Evolutionary conservation across 1,140 invertebrate species (phyloP), one percentile per base, ranked within the genome.

Genomic region (Nasonia giraulti): DNA sequence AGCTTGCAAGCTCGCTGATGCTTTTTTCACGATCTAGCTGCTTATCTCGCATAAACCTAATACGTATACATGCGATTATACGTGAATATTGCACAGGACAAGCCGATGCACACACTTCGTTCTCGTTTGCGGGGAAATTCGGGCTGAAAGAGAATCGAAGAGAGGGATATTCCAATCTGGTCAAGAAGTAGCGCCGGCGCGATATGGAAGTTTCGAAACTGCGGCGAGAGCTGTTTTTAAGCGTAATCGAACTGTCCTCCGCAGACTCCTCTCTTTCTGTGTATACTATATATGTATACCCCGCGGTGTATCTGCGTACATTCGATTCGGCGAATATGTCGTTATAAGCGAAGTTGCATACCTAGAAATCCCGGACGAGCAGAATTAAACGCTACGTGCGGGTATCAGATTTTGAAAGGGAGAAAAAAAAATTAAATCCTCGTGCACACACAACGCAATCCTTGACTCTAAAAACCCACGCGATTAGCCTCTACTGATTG

Each of bases 191-290:
- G 0, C 11, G 68, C 23, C 11, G 5, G 33, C 27, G 68, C 12
- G 2, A 33, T 71, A 71, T 33, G 31, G 31, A 71, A 71, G 23
- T 71, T 71, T 71, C 31, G 31, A 71, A 71, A 31, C 27, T 27
- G 68, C 23, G 68, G 68, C 31, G 23, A 31, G 31, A 27, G 27
- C 27, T 27, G 10, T 71, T 71, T 71, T 71, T 17, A 71, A 71
- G 68, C 68, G 68, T 71, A 71, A 71, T 71, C 68, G 68, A 71
- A 71, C 68, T 71, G 68, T 71, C 68, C 27, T 17, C 11, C 23
- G 27, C 68, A 71, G 68, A 27, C 20, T 33, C 27, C 10, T n/a
- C 55, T 62, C 55, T 20, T 14, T 55, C 50, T 55, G 5, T 14
- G 0, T 62, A 4, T 20, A n/a, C 55, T 27, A 27, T 1, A 27